Conservation (phyloP, 2,113 vertebrate genomes). For the Paradoxurus hermaphroditus region DNA sequence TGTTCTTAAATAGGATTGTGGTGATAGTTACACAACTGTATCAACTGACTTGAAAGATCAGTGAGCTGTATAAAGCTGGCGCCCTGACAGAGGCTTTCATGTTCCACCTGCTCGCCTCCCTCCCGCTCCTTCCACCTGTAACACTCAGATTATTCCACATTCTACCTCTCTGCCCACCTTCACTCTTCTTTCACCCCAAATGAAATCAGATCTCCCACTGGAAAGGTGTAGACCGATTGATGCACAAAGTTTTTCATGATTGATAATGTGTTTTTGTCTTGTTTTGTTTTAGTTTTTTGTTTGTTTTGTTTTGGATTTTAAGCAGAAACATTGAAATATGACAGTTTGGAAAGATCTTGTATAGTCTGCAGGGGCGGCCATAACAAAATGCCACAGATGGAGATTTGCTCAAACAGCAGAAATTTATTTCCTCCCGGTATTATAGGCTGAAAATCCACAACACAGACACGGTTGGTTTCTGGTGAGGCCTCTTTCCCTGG, state of each 20-base stretch:
- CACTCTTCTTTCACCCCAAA: background rate
- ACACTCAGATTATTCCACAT: background rate
- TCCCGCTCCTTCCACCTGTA: background rate
- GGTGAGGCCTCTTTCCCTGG: background rate
- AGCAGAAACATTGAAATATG: constrained; percentile 4
- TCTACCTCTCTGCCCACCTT: background rate
- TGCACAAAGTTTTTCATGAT: background rate
- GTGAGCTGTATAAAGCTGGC: background rate
- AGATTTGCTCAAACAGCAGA: background rate
- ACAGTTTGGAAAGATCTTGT: background rate
- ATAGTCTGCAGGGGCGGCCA: background rate
- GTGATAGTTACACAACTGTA: background rate
- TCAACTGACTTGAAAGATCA: background rate
- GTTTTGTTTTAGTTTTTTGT: background rate
- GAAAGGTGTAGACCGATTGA: background rate
- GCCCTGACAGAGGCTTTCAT: background rate
- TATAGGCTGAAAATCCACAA: background rate
- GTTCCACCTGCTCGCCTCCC: background rate
- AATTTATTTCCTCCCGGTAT: background rate
- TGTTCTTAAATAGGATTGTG: background rate
- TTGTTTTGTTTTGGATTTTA: background rate
- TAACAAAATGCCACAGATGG: background rate
- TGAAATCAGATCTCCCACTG: background rate
- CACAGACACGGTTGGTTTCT: background rate
- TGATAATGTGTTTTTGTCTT: background rate